phyloP scores from a whole-genome alignment of 2,888 invertebrate species.

The Eupithecia dodoneata region DNA sequence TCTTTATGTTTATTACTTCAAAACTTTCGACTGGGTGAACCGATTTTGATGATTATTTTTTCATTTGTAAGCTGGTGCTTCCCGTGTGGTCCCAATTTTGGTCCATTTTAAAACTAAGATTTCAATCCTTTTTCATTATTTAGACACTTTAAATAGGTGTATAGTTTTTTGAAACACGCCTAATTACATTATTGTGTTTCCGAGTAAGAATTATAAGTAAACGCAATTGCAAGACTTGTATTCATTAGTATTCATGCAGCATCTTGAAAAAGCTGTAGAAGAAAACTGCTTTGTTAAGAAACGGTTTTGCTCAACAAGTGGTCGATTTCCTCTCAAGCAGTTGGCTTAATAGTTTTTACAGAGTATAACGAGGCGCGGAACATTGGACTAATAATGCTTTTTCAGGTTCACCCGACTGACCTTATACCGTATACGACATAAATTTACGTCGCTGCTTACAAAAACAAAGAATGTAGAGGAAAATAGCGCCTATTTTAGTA shows the following conservation, averaged over 20 bases:
- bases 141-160: no score
- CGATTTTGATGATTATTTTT: no score
- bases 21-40: no score
- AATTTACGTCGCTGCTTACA: neutral
- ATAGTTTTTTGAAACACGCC: no score
- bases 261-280: neutral
- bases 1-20: no score
- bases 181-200: no score
- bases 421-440: neutral
- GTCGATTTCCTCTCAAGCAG: neutral
- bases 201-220: no score
- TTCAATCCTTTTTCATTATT: no score
- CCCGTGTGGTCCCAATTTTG: no score
- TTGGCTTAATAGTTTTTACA: neutral
- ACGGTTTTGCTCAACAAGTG: neutral
- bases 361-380: neutral
- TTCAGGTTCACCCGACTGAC: neutral
- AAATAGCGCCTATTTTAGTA: neutral
- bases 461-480: neutral
- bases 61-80: no score
- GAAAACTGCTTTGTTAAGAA: neutral
- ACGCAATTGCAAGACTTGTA: neutral
- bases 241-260: neutral
- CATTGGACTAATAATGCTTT: constrained; percentile 1
- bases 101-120: no score